Evolutionary conservation across 2,797 vertebrate genomes (phyloP).

Genomic region (Urosaurus nigricauda): DNA sequence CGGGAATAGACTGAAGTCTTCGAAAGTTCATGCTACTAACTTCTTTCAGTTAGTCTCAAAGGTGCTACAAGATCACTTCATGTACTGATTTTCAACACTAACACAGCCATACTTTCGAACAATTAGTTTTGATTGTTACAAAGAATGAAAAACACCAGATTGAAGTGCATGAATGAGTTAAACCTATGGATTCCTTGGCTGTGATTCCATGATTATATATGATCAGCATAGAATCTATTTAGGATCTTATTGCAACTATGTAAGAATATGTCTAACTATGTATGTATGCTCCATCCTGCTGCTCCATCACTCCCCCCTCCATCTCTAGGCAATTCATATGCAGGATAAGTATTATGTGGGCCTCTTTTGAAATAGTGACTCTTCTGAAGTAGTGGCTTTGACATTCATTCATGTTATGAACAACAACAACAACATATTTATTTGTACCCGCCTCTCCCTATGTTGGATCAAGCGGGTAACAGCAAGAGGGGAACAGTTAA

Average conservation of each 20-base stretch:
- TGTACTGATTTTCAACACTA: too few relatives aligned
- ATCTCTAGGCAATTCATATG: too few relatives aligned
- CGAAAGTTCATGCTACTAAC: too few relatives aligned
- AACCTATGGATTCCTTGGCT: neutral
- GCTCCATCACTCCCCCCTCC: too few relatives aligned
- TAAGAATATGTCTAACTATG: neutral
- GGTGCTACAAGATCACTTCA: too few relatives aligned
- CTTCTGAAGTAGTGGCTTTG: neutral
- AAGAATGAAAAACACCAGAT: neutral
- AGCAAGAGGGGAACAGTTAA: too few relatives aligned
- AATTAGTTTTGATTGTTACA: neutral
- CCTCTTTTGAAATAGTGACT: neutral
- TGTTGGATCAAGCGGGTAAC: too few relatives aligned
- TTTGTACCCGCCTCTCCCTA: too few relatives aligned
- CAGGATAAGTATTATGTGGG: neutral
- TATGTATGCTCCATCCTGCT: neutral
- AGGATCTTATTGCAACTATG: neutral
- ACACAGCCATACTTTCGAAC: too few relatives aligned
- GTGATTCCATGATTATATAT: neutral
- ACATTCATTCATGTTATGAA: neutral
- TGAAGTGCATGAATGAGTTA: neutral
- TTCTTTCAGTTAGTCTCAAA: too few relatives aligned
- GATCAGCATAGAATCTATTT: neutral
- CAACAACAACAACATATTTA: too few relatives aligned
- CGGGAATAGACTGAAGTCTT: too few relatives aligned